These are phyloP conservation scores for Galerucella pusilla DNA, from an alignment of 2,888 invertebrate species.

Conservation along the genomic window DNA sequence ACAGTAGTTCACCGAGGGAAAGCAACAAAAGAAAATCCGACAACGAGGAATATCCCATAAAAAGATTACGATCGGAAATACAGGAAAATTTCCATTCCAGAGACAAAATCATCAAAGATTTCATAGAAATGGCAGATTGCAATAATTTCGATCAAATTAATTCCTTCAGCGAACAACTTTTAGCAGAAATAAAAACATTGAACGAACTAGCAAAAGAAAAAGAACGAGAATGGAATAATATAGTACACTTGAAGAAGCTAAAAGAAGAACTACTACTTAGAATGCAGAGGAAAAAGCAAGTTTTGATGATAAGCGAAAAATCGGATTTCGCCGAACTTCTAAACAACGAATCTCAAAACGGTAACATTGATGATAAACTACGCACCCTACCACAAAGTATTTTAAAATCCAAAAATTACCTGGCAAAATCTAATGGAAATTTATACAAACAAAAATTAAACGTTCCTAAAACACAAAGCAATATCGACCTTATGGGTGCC, in stretches of 20 bases:
- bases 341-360: constrained; percentile 49
- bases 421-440: constrained; percentile 44
- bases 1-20: constrained; percentile 44
- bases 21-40: constrained; percentile 49
- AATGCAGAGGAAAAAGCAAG: constrained; percentile 76
- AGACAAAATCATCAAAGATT: constrained; percentile 72
- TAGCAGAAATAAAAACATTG: constrained; percentile 76
- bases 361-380: constrained; percentile 45
- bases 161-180: constrained; percentile 73
- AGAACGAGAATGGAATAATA: constrained; percentile 88
- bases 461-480: constrained; percentile 64
- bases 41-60: constrained; percentile 54
- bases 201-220: constrained; percentile 81
- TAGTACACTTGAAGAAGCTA: constrained; percentile 82
- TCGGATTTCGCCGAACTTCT: constrained; percentile 51
- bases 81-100: constrained; percentile 64
- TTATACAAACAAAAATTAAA: constrained; percentile 55
- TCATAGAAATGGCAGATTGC: constrained; percentile 72
- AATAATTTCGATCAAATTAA: constrained; percentile 73
- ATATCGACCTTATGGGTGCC: constrained; percentile 68
- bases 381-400: constrained; percentile 50
- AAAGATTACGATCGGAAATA: constrained; percentile 59
- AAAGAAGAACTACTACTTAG: constrained; percentile 85
- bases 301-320: constrained; percentile 63
- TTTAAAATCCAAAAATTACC: constrained; percentile 52